Evolutionary conservation across 2,888 invertebrate genomes (phyloP).

Genomic region (Hartigia nigra): DNA sequence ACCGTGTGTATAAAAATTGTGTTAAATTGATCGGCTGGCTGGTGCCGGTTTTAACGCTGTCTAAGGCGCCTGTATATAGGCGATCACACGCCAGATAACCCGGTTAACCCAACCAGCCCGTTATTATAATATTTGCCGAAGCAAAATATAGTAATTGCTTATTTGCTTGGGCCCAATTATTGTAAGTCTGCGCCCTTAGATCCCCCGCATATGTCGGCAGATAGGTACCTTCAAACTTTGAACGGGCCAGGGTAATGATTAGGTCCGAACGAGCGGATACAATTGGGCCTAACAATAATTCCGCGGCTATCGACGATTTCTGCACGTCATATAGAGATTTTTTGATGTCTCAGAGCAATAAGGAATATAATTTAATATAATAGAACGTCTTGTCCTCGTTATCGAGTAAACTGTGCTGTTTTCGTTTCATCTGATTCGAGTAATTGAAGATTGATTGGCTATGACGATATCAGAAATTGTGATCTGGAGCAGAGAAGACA

Average conservation of each 20-base stretch:
- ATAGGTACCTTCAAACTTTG: conserved; percentile 5
- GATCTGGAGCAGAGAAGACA: neutral
- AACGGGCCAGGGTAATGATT: conserved; percentile 11
- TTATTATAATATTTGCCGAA: conserved; percentile 63
- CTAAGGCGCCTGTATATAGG: conserved; percentile 37
- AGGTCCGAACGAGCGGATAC: conserved; percentile 13
- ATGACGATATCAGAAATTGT: neutral
- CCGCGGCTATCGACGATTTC: neutral
- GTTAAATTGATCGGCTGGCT: conserved; percentile 16
- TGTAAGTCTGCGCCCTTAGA: conserved; percentile 16
- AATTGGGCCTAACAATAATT: conserved; percentile 8
- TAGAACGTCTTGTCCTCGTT: neutral
- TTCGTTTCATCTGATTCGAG: neutral
- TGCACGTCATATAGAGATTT: neutral
- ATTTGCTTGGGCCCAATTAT: conserved; percentile 59
- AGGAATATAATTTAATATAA: neutral
- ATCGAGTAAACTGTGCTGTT: neutral
- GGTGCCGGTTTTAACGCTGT: conserved; percentile 55
- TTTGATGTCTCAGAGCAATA: neutral
- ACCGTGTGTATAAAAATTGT: conserved; percentile 18
- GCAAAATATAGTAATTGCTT: conserved; percentile 59
- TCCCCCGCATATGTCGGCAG: conserved; percentile 6
- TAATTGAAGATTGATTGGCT: neutral
- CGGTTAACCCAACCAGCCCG: conserved; percentile 52
- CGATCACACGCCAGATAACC: conserved; percentile 57